Base-by-base conservation (phyloP, 2,888 invertebrate genomes). In the Plagodis pulveraria region DNA sequence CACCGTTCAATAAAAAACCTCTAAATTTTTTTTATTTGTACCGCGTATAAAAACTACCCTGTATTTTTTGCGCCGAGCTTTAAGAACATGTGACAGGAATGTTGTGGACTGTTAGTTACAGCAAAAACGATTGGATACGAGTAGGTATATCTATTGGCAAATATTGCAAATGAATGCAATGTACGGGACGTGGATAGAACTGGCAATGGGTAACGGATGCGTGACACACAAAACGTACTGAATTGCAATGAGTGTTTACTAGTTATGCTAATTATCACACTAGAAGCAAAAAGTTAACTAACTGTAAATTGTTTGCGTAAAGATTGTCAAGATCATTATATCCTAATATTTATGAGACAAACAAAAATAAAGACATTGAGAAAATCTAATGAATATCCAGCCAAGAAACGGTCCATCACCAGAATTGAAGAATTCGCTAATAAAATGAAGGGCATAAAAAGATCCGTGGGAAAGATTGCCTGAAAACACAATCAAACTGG, bases 401-500 rank as follows among this genome's bases (percentile, higher is more conserved):
- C 22, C 4, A 22, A 22, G 22, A 22, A 22, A 22, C 4, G 22
- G 22, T 22, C 2, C 22, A 22, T 22, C 22, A 22, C 4, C 22
- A 22, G n/a, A n/a, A n/a, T n/a, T n/a, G n/a, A 22, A 22, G 22
- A 22, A 22, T 22, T 22, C 22, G 22, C 22, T 4, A 2, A 22
- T 22, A 22, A 22, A 22, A 22, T 22, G 1, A 22, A 22, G 22
- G 1, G 4, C 22, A 59, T 58, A 54, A 41, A 56, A 47, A 49
- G 56, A 65, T 63, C 58, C 63, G 65, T 69, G 66, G 61, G 66
- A 69, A 65, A 65, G 67, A 61, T 65, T 52, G 56, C 36, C 68
- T 77, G 74, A 70, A 76, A 79, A 83, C 80, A 22, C 66, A 68
- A 78, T 74, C 84, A 56, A 78, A 89, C 89, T 86, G 70, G 89